Conservation (phyloP, 2,113 vertebrate genomes). For the Toxotes jaculatrix region DNA sequence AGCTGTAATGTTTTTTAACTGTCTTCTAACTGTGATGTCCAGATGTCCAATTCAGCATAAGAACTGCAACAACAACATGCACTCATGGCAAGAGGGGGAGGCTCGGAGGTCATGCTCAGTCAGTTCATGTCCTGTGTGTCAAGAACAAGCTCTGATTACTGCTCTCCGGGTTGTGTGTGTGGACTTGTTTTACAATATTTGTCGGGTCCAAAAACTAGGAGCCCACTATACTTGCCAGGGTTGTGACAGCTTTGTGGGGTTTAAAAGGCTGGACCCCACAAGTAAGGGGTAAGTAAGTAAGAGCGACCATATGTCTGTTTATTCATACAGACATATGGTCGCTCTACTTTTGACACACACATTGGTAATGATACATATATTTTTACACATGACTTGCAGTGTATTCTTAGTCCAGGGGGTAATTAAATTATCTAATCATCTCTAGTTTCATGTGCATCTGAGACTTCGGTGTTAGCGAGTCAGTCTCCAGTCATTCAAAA, state of each 20-base stretch:
- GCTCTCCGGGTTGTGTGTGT: not conserved
- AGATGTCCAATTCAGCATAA: not conserved
- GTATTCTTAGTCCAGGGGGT: slow-evolving; percentile 66
- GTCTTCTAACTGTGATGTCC: not conserved
- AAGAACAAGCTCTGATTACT: slow-evolving; percentile 21
- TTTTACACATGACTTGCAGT: slow-evolving; percentile 41
- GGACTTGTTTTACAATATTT: not conserved
- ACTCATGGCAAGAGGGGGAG: not conserved
- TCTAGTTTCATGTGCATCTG: slow-evolving; percentile 31
- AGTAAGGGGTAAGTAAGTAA: no score
- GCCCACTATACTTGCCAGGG: no score
- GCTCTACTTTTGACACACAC: slow-evolving; percentile 33
- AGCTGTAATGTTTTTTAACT: not conserved
- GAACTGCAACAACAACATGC: slow-evolving; percentile 16
- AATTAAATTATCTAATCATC: slow-evolving; percentile 59
- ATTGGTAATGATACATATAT: slow-evolving; percentile 18
- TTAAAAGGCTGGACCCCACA: no score
- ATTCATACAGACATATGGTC: slow-evolving; percentile 25
- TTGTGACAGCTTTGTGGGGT: no score
- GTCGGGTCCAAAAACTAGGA: no score
- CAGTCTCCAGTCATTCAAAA: slow-evolving; percentile 10
- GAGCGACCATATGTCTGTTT: no score
- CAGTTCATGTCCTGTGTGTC: slow-evolving; percentile 48
- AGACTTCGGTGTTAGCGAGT: slow-evolving; percentile 2
- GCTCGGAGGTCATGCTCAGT: slow-evolving; percentile 33